Base-by-base conservation (phyloP, 1,140 invertebrate species). In the Drosophila athabasca region DNA sequence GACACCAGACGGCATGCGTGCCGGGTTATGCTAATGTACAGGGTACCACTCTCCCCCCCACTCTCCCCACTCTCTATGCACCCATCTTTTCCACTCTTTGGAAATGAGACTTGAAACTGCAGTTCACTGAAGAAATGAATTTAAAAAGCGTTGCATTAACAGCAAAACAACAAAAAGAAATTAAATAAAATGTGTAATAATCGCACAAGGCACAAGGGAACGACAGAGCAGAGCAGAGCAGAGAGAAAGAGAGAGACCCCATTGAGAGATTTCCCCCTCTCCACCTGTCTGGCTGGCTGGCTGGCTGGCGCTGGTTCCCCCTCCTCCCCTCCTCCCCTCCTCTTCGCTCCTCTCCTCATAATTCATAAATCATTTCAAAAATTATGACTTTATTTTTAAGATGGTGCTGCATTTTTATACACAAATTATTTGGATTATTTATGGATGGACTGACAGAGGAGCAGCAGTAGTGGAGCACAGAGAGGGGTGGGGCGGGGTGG, bases 301-400 rank as follows among this genome's bases (percentile, higher is more conserved):
- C 70, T 73, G 35, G 35, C 35, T 39, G 35, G 35, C 35, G 69
- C 71, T 58, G 66, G 66, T 52, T 65, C 52, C 52, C 64, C 44
- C 71, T 53, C 65, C 60, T 53, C 43, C 50, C 44, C 60, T 1
- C 17, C 17, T 1, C 17, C 17, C 17, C 17, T 19, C 17, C 17
- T 1, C 17, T 19, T 19, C 17, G 0, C 17, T 19, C 17, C 17
- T 1, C 17, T 19, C 1, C 17, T 19, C 17, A 66, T 66, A 89
- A 78, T 84, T 84, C 84, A 89, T 89, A 89, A 89, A 89, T 89
- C 84, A 89, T 89, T 80, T 71, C 52, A 49, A 77, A 69, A 89
- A 89, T 89, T 89, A 89, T 89, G 84, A 89, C 80, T 89, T 89
- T 90, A 90, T 89, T 90, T 89, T 75, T 53, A 52, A 73, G 22